Evolutionary conservation across 2,797 vertebrate species (phyloP), one percentile per base, ranked within the genome.

Genomic region (Sebastes umbrosus): DNA sequence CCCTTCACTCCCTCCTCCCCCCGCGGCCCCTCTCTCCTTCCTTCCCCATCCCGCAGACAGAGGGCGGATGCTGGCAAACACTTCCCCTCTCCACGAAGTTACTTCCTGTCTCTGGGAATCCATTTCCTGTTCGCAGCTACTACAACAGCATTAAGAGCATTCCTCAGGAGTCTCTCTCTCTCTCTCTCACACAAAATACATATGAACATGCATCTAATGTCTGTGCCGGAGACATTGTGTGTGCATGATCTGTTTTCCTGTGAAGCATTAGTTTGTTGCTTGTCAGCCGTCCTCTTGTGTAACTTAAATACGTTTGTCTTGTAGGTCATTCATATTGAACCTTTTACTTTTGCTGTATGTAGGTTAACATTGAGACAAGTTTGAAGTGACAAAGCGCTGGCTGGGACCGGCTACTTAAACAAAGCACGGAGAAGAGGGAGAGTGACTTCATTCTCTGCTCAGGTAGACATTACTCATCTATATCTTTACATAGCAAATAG

Each of bases 31-130:
- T 69, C 75, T 67, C 55, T 60, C 84, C 87, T 93, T 93, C 92
- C 91, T 93, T 93, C 91, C 92, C 82, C 83, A 79, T 91, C 84
- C 84, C 91, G 92, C 90, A 94, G 86, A 93, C 94, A 94, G 90
- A 96, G 96, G 95, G 96, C 93, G 96, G 96, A 95, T 96, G 92
- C 95, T 92, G 92, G 91, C 88, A 95, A 95, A 92, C 83, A 90
- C 95, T 97, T 97, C 96, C 96, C 96, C 92, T 91, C 93, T 90
- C 93, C 94, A 80, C 36, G 64, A 92, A 93, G 90, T 88, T 86
- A 86, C 92, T 93, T 95, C 94, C 94, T 96, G 94, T 91, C 92
- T 88, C 93, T 95, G 90, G 91, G 82, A 94, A 92, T 88, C 86
- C 73, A 93, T 93, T 97, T 97, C 96, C 96, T 96, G 89, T 63